phyloP scores from a whole-genome alignment of 1,140 invertebrate species.

The Drosophila nannoptera region DNA sequence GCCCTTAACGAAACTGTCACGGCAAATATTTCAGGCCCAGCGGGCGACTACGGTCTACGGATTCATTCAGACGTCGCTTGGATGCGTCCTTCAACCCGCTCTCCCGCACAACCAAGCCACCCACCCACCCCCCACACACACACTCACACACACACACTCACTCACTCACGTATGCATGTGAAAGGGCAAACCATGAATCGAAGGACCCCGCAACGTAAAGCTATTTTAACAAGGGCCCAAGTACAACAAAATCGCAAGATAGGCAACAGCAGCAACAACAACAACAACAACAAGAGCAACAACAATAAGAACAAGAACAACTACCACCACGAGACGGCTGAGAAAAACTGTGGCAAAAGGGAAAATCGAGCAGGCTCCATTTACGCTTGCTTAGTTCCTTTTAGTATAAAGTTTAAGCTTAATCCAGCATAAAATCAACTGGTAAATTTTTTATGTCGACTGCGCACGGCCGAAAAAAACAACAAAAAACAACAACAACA shows the following conservation, averaged over 20 bases:
- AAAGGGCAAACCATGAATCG: constrained; percentile 49
- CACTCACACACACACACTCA: constrained; percentile 30
- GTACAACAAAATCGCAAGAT: constrained; percentile 31
- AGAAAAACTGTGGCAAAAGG: constrained; percentile 12
- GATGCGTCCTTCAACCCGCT: constrained; percentile 43
- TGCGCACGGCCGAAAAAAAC: constrained; percentile 37
- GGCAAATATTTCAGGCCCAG: constrained; percentile 50
- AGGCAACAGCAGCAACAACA: constrained; percentile 47
- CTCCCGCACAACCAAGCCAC: constrained; percentile 26
- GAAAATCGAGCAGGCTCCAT: constrained; percentile 54
- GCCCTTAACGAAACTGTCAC: constrained; percentile 58
- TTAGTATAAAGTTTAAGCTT: constrained; percentile 78
- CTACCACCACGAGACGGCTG: too few relatives aligned
- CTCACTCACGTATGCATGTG: constrained; percentile 15
- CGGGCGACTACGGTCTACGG: constrained; percentile 35
- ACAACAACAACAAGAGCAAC: constrained; percentile 18
- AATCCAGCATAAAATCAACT: constrained; percentile 79
- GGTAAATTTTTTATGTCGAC: constrained; percentile 75
- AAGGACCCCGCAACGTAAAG: constrained; percentile 52
- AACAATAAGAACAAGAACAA: constrained; percentile 4
- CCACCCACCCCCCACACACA: constrained; percentile 29
- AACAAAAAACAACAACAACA: not conserved
- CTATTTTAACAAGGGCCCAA: constrained; percentile 67
- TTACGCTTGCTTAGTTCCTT: constrained; percentile 78
- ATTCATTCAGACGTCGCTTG: constrained; percentile 67